Percentiles rank a stretch among this genome's conserved stretches.
These are phyloP conservation scores for Sitta carolinensis DNA, from an alignment of 2,797 vertebrate species.

Conservation along the genomic window DNA sequence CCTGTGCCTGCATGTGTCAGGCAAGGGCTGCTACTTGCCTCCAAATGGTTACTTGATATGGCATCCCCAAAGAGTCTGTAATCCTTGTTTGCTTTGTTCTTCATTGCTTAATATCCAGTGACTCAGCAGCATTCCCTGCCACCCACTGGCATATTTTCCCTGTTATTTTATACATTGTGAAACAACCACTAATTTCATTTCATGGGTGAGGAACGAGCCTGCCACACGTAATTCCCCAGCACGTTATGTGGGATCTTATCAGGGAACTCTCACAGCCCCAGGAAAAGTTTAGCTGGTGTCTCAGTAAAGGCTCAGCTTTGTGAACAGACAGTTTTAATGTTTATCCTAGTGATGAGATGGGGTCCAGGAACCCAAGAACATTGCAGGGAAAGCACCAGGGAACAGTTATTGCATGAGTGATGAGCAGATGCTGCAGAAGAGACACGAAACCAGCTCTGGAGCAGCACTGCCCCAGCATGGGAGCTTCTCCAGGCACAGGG, in stretches of 20 bases:
- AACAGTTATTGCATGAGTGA: neutral
- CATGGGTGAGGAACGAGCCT: neutral
- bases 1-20: neutral
- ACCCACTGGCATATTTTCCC: neutral
- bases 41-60: neutral
- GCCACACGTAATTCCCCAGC: neutral
- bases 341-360: neutral
- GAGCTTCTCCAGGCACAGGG: neutral
- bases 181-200: neutral
- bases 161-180: neutral
- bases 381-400: neutral
- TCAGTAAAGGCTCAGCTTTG: neutral
- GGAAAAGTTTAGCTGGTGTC: neutral
- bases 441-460: neutral
- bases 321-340: neutral
- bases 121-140: conserved; percentile 23
- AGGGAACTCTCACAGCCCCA: neutral
- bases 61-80: neutral
- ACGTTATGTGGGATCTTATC: neutral
- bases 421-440: neutral
- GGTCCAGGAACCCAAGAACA: neutral
- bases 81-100: neutral
- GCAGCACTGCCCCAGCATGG: accelerated
- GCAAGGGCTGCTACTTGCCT: neutral
- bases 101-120: conserved; percentile 7